These are phyloP conservation scores for Platygyra sinensis DNA, from an alignment of 64 coral and sea anemone genomes.

Conservation along the genomic window DNA sequence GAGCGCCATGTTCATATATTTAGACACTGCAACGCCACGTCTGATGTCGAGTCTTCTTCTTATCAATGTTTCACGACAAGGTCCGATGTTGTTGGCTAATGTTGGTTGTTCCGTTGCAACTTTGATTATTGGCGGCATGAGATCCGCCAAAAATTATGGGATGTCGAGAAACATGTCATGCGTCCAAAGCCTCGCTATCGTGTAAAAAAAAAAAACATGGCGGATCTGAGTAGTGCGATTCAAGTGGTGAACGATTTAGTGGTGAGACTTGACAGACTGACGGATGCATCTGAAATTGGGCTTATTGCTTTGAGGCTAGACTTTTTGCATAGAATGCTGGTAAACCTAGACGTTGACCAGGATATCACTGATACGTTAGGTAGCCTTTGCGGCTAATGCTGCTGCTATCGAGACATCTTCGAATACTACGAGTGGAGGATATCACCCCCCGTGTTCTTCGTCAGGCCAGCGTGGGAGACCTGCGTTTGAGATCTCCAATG, in stretches of 20 bases:
- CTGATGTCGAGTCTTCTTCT: no score
- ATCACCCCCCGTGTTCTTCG: not conserved
- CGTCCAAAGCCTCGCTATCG: no score
- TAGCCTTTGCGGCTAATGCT: not conserved
- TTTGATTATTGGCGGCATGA: no score
- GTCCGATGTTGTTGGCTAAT: no score
- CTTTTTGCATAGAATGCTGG: conserved; percentile 55
- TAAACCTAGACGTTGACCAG: conserved; percentile 39
- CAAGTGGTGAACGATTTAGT: not conserved
- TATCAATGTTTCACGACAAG: no score
- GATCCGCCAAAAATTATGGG: no score
- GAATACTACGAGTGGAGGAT: conserved; percentile 1
- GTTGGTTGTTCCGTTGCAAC: no score
- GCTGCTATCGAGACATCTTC: not conserved
- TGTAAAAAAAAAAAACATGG: no score
- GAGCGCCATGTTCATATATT: no score
- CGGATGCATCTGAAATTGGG: conserved; percentile 19
- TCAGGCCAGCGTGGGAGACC: conserved; percentile 63
- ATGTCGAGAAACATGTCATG: no score
- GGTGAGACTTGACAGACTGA: not conserved
- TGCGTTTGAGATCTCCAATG: conserved; percentile 53
- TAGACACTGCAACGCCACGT: no score
- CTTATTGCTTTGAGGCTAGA: conserved; percentile 29
- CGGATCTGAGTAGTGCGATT: no score
- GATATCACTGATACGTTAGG: conserved; percentile 43